Evolutionary conservation across 2,888 invertebrate genomes (phyloP).

Genomic region (Gari tellinella): DNA sequence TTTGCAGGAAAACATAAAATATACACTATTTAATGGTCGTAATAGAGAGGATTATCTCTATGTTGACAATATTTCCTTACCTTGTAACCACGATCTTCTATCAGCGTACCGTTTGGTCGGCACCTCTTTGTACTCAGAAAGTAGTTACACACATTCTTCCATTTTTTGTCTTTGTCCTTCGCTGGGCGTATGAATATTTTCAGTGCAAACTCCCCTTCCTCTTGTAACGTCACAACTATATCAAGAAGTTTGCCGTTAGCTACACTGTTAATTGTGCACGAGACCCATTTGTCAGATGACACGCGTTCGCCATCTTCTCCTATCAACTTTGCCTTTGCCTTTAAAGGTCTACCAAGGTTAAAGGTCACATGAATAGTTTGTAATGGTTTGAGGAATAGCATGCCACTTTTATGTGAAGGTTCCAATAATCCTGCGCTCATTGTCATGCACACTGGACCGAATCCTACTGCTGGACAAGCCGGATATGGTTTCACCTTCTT

Average conservation of each 20-base stretch:
- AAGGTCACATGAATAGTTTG: constrained; percentile 55
- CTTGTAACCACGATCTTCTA: constrained; percentile 51
- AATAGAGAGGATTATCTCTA: no score
- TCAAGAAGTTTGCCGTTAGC: constrained; percentile 41
- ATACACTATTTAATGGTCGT: no score
- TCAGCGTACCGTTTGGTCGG: constrained; percentile 31
- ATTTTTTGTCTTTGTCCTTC: constrained; percentile 19
- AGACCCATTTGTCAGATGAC: constrained; percentile 41
- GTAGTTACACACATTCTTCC: constrained; percentile 56
- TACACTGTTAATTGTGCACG: constrained; percentile 46
- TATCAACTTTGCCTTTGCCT: constrained; percentile 31
- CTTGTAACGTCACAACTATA: constrained; percentile 35
- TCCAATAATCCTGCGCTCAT: constrained; percentile 34
- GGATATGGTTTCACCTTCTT: constrained; percentile 42
- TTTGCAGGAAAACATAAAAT: no score
- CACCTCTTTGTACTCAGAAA: constrained; percentile 52
- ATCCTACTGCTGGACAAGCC: constrained; percentile 41
- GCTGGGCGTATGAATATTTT: constrained; percentile 31
- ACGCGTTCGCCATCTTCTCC: constrained; percentile 21
- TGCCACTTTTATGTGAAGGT: constrained; percentile 54
- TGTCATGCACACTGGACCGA: constrained; percentile 54
- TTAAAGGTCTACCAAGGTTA: constrained; percentile 29
- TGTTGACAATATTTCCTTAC: no score
- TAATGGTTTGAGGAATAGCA: constrained; percentile 47
- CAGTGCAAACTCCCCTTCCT: constrained; percentile 55